Base-by-base conservation (phyloP, 2,888 invertebrate species). In the Ephialtes manifestator region DNA sequence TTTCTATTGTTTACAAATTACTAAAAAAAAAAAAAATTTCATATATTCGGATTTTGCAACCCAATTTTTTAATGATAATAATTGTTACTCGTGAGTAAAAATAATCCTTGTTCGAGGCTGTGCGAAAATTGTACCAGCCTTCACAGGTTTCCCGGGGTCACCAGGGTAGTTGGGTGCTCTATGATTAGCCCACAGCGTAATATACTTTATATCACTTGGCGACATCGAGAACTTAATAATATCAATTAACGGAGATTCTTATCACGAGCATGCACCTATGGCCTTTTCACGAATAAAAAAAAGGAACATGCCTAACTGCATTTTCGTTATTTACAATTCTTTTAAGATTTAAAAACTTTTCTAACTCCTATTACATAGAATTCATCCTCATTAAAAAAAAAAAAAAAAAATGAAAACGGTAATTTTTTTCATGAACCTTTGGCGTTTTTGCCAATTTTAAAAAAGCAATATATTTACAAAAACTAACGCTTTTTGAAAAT, bases 141-240 rank as follows among this genome's bases (percentile, higher is more conserved):
- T 51, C 55, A 39, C 7, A 35, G 35, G 53, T 71, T 81, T 51
- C 77, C 39, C 72, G 67, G 60, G 82, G 77, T 55, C 77, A 58
- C 63, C 20, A 51, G 53, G 63, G 63, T 71, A 31, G 46, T 70
- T 70, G 76, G 35, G 70, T 67, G 51, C 72, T 70, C 53, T 83
- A 83, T 71, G 74, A 79, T 78, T 76, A 80, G 24, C 18, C 11
- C 43, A 43, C 35, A 20, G 35, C 58, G 72, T 72, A 72, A 72
- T 72, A 18, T 20, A n/a, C 72, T 63, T 60, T 48, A 70, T 84
- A 84, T 81, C 81, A 74, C 77, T 67, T 24, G 60, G 10, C 77
- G 81, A 84, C 72, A 84, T 84, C 84, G 77, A 81, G 72, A 68
- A 74, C 48, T 84, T 84, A 84, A 84, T 81, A 81, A 81, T 84